A percentile compares a stretch with the other conserved stretches of the same genome.
Evolutionary conservation across 2,888 invertebrate genomes (phyloP).

Genomic region (Eristalinus aeneus): DNA sequence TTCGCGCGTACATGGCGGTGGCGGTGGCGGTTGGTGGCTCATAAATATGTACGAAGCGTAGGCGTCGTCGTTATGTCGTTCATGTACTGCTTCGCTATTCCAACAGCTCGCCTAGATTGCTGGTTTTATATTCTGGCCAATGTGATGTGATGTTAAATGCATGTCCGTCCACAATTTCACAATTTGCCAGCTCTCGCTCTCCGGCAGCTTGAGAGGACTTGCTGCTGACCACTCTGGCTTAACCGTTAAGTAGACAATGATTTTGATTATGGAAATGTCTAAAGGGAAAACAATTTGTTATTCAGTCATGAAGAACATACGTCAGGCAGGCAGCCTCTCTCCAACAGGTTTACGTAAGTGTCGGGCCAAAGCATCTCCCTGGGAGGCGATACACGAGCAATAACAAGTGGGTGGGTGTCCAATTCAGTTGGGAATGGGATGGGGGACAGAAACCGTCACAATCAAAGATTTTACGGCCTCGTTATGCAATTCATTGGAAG

Average conservation of each 20-base stretch:
- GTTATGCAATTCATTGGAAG: constrained; percentile 27
- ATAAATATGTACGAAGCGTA: constrained; percentile 65
- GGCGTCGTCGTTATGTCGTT: constrained; percentile 64
- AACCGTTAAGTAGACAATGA: constrained; percentile 57
- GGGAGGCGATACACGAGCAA: constrained; percentile 27
- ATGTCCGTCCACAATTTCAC: constrained; percentile 42
- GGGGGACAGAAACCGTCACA: neutral
- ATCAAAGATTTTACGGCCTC: constrained; percentile 33
- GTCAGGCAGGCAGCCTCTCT: constrained; percentile 21
- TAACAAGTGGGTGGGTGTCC: constrained; percentile 30
- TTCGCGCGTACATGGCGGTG: neutral
- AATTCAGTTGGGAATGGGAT: constrained; percentile 13
- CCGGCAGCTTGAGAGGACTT: neutral
- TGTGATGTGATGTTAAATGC: constrained; percentile 64
- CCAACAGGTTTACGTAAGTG: constrained; percentile 30
- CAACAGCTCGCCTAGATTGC: constrained; percentile 36
- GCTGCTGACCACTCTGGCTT: neutral
- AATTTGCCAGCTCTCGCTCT: constrained; percentile 34
- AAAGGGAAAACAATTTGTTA: constrained; percentile 48
- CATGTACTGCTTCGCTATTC: constrained; percentile 51
- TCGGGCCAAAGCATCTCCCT: constrained; percentile 2
- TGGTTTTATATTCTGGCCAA: constrained; percentile 36
- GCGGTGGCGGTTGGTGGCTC: constrained; percentile 13
- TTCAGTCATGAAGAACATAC: constrained; percentile 54
- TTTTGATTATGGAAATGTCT: constrained; percentile 51